Evolutionary conservation across 2,113 vertebrate species (phyloP).

Genomic region (Centropus bengalensis): DNA sequence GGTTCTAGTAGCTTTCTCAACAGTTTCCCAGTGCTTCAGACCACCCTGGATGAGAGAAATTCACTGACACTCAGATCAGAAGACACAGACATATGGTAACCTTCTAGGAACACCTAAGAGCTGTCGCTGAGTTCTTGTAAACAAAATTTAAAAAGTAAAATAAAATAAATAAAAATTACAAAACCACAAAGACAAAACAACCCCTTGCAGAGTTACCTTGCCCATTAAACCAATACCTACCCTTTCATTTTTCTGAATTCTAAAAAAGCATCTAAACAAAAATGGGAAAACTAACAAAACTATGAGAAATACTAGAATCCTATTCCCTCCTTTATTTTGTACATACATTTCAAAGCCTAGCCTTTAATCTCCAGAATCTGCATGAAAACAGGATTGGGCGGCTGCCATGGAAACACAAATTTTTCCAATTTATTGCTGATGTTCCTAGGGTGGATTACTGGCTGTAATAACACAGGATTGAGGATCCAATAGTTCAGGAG

Average conservation of each 20-base stretch:
- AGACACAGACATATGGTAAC: not conserved
- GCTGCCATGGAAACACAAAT: not conserved
- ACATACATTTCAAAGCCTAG: not conserved
- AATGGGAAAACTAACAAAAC: not conserved
- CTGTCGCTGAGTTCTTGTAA: not conserved
- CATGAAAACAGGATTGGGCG: not conserved
- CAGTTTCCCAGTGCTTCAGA: not conserved
- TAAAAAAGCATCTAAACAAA: not conserved
- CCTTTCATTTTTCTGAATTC: not conserved
- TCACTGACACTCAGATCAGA: not conserved
- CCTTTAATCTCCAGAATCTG: constrained; percentile 1
- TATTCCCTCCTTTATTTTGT: not conserved
- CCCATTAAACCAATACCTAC: not conserved
- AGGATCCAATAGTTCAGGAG: not conserved
- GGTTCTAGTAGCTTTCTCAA: not conserved
- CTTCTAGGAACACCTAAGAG: not conserved
- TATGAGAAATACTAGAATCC: not conserved
- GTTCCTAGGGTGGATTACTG: constrained; percentile 15
- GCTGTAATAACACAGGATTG: not conserved
- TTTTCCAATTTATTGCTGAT: constrained; percentile 16
- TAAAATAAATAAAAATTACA: too few species aligned
- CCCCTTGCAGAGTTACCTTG: not conserved
- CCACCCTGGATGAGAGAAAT: not conserved
- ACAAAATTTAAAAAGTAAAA: not conserved
- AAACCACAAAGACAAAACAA: not conserved